Evolutionary conservation across 1,140 invertebrate genomes (phyloP), one percentile per base, ranked within the genome.

Genomic region (Littorina saxatilis): DNA sequence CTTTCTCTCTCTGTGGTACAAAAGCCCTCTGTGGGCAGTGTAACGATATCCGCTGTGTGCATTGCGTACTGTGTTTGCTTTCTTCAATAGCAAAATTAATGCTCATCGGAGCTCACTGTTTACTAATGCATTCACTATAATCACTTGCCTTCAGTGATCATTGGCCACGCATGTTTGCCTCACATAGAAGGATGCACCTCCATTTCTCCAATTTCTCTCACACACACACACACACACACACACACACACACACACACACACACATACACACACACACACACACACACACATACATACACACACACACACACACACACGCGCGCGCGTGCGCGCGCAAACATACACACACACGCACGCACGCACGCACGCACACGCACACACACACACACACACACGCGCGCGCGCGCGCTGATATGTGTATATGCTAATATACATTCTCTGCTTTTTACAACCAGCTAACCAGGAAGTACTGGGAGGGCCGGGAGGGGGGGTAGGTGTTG

Each of bases 221-320:
- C 47, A 50, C 47, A 50, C 47, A 84, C 74, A 84, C 83, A 82
- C 81, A 84, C 81, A 83, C 74, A 82, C 83, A 83, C 81, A 84
- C 81, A 82, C 74, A 84, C 81, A 84, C 81, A 82, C 83, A 84
- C 81, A 84, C 81, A 79, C 81, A 83, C 81, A 83, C 74, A 79
- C 81, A 84, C 61, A 84, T 73, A 82, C 73, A 83, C 81, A 84
- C 63, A 79, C 80, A 83, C 58, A 73, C 77, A 84, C 84, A 70
- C 82, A 52, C 35, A 74, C 79, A 81, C 79, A 81, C 68, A 81
- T 68, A 81, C 79, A 81, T 68, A 81, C 79, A 81, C 79, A 81
- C 79, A 81, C 79, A 81, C 74, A 55, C 82, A 83, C 79, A 82
- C 82, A 83, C 79, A 83, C 82, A 82, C 79, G 82, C 82, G 82